These are phyloP conservation scores for Sphyrna mokarran DNA, from an alignment of 2,113 vertebrate genomes.

Conservation along the genomic window DNA sequence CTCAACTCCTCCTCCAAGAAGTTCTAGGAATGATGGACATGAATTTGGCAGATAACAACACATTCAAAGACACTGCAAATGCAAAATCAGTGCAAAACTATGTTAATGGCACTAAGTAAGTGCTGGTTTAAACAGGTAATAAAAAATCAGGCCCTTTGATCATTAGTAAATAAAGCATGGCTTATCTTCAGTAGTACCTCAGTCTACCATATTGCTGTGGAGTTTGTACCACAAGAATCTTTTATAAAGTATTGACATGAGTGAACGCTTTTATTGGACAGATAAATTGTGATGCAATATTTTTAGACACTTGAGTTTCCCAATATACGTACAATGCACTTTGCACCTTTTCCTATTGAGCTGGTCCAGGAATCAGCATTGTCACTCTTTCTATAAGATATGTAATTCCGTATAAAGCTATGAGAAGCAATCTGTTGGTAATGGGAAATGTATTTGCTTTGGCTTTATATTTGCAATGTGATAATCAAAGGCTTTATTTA, in stretches of 20 bases:
- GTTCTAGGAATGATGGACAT: background rate
- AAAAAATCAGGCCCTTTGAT: background rate
- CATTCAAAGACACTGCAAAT: background rate
- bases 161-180: background rate
- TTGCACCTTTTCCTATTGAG: background rate
- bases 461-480: background rate
- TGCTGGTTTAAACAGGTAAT: background rate
- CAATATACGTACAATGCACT: background rate
- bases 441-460: background rate
- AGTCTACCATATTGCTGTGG: background rate
- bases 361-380: background rate
- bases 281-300: background rate
- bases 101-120: background rate
- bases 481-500: background rate
- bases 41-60: background rate
- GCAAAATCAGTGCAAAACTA: background rate
- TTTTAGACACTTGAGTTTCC: constrained; percentile 12
- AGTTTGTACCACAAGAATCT: background rate
- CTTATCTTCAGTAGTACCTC: background rate
- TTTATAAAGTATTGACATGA: background rate
- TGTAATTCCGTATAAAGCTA: background rate
- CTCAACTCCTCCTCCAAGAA: background rate
- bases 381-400: background rate
- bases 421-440: background rate
- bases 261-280: background rate